Base-by-base conservation (phyloP, 2,113 vertebrate species). In the Beaufortia kweichowensis region DNA sequence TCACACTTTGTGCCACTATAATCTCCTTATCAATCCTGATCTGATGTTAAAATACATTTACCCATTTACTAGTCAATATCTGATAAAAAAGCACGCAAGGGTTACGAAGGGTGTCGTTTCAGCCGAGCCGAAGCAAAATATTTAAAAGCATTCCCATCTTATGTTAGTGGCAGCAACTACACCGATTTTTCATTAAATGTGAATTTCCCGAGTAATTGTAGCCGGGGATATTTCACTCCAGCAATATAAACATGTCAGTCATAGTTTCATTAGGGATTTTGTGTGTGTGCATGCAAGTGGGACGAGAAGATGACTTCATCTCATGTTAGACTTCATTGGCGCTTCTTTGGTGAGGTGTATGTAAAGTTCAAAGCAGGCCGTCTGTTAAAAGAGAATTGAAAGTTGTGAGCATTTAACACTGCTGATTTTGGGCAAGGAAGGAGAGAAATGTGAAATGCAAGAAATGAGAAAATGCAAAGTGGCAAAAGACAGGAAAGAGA, bases 121-220 rank as follows among this genome's bases (percentile, higher is more conserved):
- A 21, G 7, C n/a, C 1, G 7, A 53, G 19, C 7, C 48, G 21
- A 21, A 3, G 7, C 19, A 5, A 50, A 50, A 7, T 19, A 9
- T 50, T n/a, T 53, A 15, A 55, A n/a, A 53, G 28, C 23, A 31
- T 68, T 68, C 26, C 26, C 5, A 81, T 76, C 28, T 6, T 60
- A 61, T 60, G 46, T 70, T 50, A 70, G 71, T 72, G 66, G 43
- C 11, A 23, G 76, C 66, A 31, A 21, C 33, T 53, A 48, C 73
- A 64, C 62, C 31, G 60, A n/a, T 63, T 74, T 61, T 74, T 78
- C 28, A 78, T 82, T 76, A 72, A 76, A 74, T 60, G 21, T 57
- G 24, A 69, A 80, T 79, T 84, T 76, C 46, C 50, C 50, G 56
- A 75, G 81, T 65, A 82, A 80, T 63, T 68, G 76, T 55, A 80